Base-by-base conservation (phyloP, 1,140 invertebrate species). In the Drosophila persimilis region DNA sequence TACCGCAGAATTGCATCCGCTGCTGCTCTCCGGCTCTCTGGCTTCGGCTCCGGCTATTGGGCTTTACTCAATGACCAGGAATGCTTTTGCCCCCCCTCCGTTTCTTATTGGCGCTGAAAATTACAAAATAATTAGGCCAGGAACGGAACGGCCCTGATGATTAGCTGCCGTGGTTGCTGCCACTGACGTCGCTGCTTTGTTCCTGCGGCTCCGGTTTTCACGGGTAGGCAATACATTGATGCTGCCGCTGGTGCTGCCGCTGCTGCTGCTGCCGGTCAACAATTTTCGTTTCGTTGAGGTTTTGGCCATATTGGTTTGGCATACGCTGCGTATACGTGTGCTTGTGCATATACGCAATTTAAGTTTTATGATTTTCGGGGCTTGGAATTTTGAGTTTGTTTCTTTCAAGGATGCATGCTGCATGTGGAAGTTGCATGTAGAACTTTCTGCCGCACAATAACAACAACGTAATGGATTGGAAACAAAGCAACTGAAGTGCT, bases 61-160 rank as follows among this genome's bases (percentile, higher is more conserved):
- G 24, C 48, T 71, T 43, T 53, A 24, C 45, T 39, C 39, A 51
- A 46, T 57, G 73, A 22, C 22, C 66, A 70, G 41, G 47, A 47
- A 47, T 52, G 9, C 46, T 26, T 6, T n/a, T 6, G n/a, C 3
- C 7, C 1, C 29, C 31, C 29, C 2, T 9, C 31, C 15, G 31
- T 35, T 22, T 26, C 39, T 24, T 15, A 44, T 70, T 29, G 45
- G 13, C 46, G 65, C 65, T 39, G 66, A 70, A 75, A 85, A 86
- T 80, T 85, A 71, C 77, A 86, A 86, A 78, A 81, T 86, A 86
- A 86, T 86, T 86, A 80, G 81, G 58, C 71, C 54, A 58, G 50
- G 51, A 35, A 35, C 31, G 31, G 9, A 35, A 35, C 50, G 53
- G n/a, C 55, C 7, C 43, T 35, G 50, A 58, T 80, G 81, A 84